These are phyloP conservation scores for Calliphora vomitoria DNA, from an alignment of 2,888 invertebrate species.

Conservation along the genomic window DNA sequence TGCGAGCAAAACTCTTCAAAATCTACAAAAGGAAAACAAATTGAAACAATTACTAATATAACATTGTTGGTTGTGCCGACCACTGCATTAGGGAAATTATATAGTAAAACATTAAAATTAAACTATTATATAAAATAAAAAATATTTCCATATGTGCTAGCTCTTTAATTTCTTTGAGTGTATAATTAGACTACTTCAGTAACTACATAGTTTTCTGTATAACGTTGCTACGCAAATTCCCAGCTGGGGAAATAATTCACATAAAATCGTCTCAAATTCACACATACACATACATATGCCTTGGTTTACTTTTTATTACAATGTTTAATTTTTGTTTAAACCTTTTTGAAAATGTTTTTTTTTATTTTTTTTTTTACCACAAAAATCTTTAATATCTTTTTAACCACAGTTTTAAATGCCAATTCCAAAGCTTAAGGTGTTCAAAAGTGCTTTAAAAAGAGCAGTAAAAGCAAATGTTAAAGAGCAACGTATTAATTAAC, in stretches of 20 bases:
- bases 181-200: constrained; percentile 11
- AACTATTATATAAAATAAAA: not conserved
- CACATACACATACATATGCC: constrained; percentile 17
- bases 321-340: constrained; percentile 22
- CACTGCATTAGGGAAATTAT: no score
- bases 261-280: constrained; percentile 26
- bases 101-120: no score
- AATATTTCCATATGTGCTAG: not conserved
- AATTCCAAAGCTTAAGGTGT: constrained; percentile 65
- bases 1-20: no score
- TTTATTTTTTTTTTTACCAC: not conserved
- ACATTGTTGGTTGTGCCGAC: no score
- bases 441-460: constrained; percentile 69
- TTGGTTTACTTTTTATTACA: constrained; percentile 35
- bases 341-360: constrained; percentile 8
- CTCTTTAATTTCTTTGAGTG: constrained; percentile 30
- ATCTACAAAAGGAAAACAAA: no score
- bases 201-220: not conserved
- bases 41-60: no score
- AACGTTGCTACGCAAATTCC: constrained; percentile 5
- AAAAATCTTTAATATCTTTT: constrained; percentile 37
- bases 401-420: constrained; percentile 51
- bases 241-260: constrained; percentile 38
- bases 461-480: constrained; percentile 41
- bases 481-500: constrained; percentile 8